Conservation (phyloP, 1,140 invertebrate genomes). For the Gryon sp. region DNA sequence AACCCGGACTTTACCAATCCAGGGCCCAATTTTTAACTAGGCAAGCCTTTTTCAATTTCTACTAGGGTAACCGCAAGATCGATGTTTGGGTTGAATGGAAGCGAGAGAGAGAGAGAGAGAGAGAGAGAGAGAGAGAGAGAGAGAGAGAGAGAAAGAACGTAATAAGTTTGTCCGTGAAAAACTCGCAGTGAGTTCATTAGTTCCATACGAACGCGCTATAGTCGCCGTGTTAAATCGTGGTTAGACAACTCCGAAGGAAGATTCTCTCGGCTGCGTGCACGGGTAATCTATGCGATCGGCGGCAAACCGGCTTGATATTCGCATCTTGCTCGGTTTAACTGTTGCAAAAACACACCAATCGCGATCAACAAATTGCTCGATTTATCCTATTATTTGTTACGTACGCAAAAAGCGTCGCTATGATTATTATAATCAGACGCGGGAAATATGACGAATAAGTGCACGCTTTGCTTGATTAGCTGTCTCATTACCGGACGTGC, state of each 20-base stretch:
- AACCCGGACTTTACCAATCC: too few species aligned
- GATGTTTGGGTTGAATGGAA: too few species aligned
- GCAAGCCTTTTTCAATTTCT: too few species aligned
- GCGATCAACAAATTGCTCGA: constrained; percentile 58
- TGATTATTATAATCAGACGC: constrained; percentile 22
- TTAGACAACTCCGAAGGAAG: constrained; percentile 62
- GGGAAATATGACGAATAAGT: constrained; percentile 21
- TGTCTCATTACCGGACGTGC: constrained; percentile 1
- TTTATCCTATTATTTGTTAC: constrained; percentile 49
- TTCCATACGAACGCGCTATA: constrained; percentile 75
- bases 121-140: background rate
- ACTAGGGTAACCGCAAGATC: too few species aligned
- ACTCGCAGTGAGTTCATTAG: constrained; percentile 74
- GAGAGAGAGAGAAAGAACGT: constrained; percentile 58
- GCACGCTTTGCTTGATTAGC: constrained; percentile 17
- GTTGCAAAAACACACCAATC: constrained; percentile 44
- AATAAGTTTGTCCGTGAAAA: constrained; percentile 76
- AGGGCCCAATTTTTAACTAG: too few species aligned
- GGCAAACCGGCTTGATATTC: constrained; percentile 60
- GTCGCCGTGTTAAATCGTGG: constrained; percentile 71
- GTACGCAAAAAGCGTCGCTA: constrained; percentile 7
- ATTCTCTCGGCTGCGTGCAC: constrained; percentile 60
- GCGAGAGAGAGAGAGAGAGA: constrained; percentile 45
- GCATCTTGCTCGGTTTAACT: constrained; percentile 33
- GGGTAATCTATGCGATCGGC: constrained; percentile 63